Base-by-base conservation (phyloP, 2,113 vertebrate species). In the Dicerorhinus sumatrensis region DNA sequence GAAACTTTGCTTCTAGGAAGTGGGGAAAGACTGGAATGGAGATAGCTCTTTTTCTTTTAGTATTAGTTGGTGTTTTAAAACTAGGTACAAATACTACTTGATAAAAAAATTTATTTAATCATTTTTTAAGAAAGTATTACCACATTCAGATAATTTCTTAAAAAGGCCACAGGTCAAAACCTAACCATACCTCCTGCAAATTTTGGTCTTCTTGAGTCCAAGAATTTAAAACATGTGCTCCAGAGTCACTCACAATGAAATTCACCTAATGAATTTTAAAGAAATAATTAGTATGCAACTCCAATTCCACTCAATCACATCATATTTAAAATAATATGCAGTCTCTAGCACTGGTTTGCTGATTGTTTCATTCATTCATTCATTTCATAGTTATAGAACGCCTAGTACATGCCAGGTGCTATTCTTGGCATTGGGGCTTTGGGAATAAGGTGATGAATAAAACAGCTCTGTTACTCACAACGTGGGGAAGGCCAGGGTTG, bases 161-260 rank as follows among this genome's bases (percentile, higher is more conserved):
- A 94, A 93, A 89, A 18, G 29, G 95, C 1, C 8, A 89, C 58
- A 88, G 20, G 54, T 91, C 4, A 81, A 91, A 79, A 94, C 42
- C 1, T 93, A 95, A 95, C 29, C 94, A 97, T 99, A 99, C 99
- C 99, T 99, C 99, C 73, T 99, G 99, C 92, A 99, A 99, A 97
- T 99, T 99, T 98, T 99, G 99, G 97, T 99, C 99, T 98, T 99
- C 99, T 76, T 99, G 99, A 97, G 99, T 99, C 99, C 99, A 99
- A 76, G 98, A 99, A 98, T 99, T 99, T 98, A 99, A 98, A 97
- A 99, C 99, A 98, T 99, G 99, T 98, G 99, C 99, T 96, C 99
- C 99, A 70, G 99, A 99, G 97, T 99, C 99, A 97, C 99, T 99
- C 73, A 99, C 99, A 91, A 99, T 99, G 98, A 99, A 99, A 98